phyloP scores from a whole-genome alignment of 2,888 invertebrate species.

The Parasteatoda lunata region DNA sequence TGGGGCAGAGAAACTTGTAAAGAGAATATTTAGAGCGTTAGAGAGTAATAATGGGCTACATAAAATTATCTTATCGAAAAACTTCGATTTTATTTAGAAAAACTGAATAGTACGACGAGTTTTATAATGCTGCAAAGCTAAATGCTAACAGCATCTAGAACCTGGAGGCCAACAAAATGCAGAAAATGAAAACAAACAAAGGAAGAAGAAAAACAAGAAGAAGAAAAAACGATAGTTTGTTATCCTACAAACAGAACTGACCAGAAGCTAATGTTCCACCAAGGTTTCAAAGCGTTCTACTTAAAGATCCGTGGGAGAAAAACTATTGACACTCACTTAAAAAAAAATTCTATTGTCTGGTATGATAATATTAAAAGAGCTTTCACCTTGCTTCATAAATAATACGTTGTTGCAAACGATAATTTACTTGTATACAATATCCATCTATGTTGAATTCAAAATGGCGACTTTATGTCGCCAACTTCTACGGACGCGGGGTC shows the following conservation, averaged over 20 bases:
- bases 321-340: background rate
- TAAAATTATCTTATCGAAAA: too few relatives aligned
- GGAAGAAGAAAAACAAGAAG: background rate
- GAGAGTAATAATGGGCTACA: too few relatives aligned
- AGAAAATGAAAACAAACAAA: background rate
- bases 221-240: background rate
- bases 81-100: too few relatives aligned
- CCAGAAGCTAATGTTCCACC: background rate
- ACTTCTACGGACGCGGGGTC: background rate
- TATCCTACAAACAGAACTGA: background rate
- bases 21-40: too few relatives aligned
- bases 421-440: background rate
- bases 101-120: too few relatives aligned
- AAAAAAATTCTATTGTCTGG: background rate
- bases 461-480: constrained; percentile 2
- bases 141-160: too few relatives aligned
- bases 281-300: background rate
- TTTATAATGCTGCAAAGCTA: too few relatives aligned
- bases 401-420: constrained; percentile 2
- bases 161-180: background rate
- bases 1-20: too few relatives aligned
- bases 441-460: background rate
- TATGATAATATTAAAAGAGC: background rate
- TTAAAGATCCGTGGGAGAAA: background rate
- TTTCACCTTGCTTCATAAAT: constrained; percentile 4